These are phyloP conservation scores for Nemoura dubitans DNA, from an alignment of 2,888 invertebrate genomes.

Conservation along the genomic window DNA sequence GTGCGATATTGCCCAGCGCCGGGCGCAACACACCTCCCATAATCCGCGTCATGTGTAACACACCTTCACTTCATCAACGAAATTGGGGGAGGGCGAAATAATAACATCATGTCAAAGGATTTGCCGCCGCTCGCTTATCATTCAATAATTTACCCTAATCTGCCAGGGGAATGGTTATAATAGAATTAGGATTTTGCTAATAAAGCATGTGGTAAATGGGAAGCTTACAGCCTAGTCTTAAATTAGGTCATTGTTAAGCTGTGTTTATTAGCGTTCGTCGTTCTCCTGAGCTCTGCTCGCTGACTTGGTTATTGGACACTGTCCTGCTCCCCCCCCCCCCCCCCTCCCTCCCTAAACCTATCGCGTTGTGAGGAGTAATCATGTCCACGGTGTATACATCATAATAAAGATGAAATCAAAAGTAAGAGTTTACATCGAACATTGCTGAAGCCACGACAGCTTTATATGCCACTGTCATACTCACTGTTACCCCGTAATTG, in stretches of 20 bases:
- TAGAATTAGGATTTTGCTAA: not conserved
- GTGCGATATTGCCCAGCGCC: not conserved
- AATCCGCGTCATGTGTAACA: not conserved
- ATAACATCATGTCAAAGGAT: conserved; percentile 1
- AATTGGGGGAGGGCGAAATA: not conserved
- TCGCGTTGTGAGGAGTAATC: too few species aligned
- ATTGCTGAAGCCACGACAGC: too few species aligned
- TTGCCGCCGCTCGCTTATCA: not conserved
- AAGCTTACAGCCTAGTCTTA: not conserved
- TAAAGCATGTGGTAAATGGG: not conserved
- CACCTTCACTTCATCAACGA: not conserved
- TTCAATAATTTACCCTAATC: not conserved
- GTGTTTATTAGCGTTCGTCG: not conserved
- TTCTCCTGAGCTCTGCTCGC: not conserved
- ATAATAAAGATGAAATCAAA: too few species aligned
- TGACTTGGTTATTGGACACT: not conserved
- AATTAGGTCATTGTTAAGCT: not conserved
- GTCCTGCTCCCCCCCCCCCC: not conserved
- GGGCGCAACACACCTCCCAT: conserved; percentile 7
- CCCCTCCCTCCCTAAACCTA: too few species aligned
- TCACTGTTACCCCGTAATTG: too few species aligned
- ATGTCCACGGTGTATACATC: too few species aligned
- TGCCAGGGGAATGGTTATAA: not conserved
- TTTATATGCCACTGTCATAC: too few species aligned
- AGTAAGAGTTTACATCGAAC: too few species aligned